Base-by-base conservation (phyloP, 2,888 invertebrate genomes). In the Agonopterix heracliana region DNA sequence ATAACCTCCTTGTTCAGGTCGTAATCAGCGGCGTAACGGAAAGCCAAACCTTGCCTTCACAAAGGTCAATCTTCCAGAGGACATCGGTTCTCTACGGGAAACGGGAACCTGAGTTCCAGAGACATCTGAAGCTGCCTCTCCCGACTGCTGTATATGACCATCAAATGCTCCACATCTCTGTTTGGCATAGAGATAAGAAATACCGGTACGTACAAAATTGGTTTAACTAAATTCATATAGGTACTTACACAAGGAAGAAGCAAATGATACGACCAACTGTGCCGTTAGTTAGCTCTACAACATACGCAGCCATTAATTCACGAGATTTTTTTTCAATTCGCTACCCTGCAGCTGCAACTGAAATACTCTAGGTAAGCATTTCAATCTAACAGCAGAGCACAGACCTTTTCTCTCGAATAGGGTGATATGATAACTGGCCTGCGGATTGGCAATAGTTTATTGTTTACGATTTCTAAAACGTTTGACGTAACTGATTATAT, bases 161-260 rank as follows among this genome's bases (percentile, higher is more conserved):
- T 45, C 91, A 92, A 64, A 89, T 91, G 74, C 88, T 95, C 43
- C 92, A 94, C 63, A 89, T 96, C 61, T 95, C 96, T 43, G 95
- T 95, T 44, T 96, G 96, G 96, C 96, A 96, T 75, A 89, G 96
- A 59, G 95, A 96, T 81, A 92, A 95, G 61, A 92, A 92, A 60
- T 92, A 93, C 75, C 93, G 95, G 96, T 96, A 66, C 63, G 74
- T 68, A 3, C n/a, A 26, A 26, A 17, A 17, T 17, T 17, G n/a
- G 8, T 5, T 17, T 1, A 17, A 1, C 17, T 17, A 17, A 17
- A 17, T 17, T 17, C 17, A 4, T 17, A 17, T 17, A 17, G 26
- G 26, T 10, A 17, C 11, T 9, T 34, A n/a, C 26, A 26, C 8
- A n/a, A 34, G 34, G 10, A 44, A 8, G n/a, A 3, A 2, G 41